phyloP scores from a whole-genome alignment of 2,113 vertebrate species.

The Castor canadensis region DNA sequence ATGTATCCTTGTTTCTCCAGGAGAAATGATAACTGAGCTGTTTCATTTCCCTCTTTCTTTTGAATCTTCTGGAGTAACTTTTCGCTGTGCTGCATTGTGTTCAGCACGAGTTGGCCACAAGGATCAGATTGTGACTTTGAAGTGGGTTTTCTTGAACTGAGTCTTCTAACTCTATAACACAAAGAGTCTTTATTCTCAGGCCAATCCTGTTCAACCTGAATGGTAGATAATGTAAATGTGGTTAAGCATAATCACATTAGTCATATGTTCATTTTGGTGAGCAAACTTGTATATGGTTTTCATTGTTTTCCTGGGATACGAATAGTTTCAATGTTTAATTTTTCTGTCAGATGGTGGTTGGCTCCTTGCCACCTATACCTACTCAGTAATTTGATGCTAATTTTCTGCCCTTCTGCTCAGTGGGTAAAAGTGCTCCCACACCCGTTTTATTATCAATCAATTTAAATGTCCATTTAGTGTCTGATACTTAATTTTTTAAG shows the following conservation, averaged over 20 bases:
- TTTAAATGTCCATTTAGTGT: background rate
- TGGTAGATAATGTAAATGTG: background rate
- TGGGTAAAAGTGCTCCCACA: background rate
- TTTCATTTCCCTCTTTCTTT: background rate
- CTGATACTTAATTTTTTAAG: background rate
- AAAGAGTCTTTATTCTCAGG: background rate
- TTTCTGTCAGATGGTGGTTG: background rate
- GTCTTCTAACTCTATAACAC: background rate
- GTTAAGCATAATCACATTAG: background rate
- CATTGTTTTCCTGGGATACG: background rate
- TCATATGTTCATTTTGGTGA: background rate
- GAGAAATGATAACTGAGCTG: background rate
- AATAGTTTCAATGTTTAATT: conserved; percentile 5
- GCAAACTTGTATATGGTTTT: background rate
- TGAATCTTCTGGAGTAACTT: background rate
- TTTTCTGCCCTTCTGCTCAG: background rate
- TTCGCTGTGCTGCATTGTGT: background rate
- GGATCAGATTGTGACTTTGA: background rate
- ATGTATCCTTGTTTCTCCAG: background rate
- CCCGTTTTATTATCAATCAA: background rate
- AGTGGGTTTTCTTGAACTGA: background rate
- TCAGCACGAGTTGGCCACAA: background rate
- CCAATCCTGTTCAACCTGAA: background rate
- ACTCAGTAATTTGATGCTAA: background rate
- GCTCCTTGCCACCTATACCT: background rate